Evolutionary conservation across 1,140 invertebrate species (phyloP), one percentile per base, ranked within the genome.

Genomic region (Tribolium castaneum): DNA sequence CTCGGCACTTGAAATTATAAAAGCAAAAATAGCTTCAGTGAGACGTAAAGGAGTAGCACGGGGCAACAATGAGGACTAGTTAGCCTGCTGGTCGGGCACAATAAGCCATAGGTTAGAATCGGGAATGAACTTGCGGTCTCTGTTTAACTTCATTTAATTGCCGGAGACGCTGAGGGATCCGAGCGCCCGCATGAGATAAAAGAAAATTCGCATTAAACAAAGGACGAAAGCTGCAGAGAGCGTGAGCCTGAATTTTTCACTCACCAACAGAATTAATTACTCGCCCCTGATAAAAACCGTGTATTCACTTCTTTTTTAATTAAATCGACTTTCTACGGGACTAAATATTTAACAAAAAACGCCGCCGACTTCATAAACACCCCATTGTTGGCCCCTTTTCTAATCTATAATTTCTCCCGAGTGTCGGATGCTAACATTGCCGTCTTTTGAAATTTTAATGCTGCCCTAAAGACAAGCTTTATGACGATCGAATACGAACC

Each of bases 281-380:
- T 35, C 4, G 10, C 0, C 2, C 25, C 59, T 35, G 59, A 66
- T 66, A 66, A 66, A 66, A 66, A 34, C 59, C 54, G 54, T 59
- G 59, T 66, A 66, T 66, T 66, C 59, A 35, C 59, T 66, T 66
- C 59, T 35, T 66, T 45, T 59, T 66, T 66, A 66, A 66, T 66
- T 66, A 66, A 66, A 66, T 66, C 30, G 59, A 66, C 59, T 66
- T 66, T 22, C 30, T 35, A 66, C 54, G 5, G 54, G 54, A 66
- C 59, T 66, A 66, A 66, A 66, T 66, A 66, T 66, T 66, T 59
- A 59, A 59, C 16, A 54, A 62, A 54, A 62, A 25, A 30, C 56
- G 22, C 10, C 56, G 9, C 14, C 54, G 5, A 66, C 25, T 35
- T 35, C 59, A 66, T 66, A 66, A 66, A 34, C 59, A 35, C 25